A percentile compares a stretch with the other conserved stretches of the same genome.
phyloP scores from a whole-genome alignment of 2,888 invertebrate genomes.

The Yponomeuta plumbellus region DNA sequence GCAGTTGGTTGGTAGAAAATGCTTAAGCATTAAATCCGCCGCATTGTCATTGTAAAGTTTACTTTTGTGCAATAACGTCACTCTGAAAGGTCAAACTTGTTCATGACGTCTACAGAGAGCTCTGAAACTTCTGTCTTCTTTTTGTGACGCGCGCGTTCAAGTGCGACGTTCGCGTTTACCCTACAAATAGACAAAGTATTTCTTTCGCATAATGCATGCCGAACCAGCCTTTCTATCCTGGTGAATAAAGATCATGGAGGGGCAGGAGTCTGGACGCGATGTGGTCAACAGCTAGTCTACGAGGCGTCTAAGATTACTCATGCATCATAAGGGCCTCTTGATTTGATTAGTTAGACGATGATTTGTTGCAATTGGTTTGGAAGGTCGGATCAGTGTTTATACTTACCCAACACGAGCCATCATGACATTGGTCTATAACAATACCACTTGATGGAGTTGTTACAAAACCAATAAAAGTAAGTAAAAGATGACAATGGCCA shows the following conservation, averaged over 20 bases:
- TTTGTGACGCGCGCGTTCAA: not conserved
- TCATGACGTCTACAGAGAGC: too few relatives aligned
- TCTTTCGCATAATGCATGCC: not conserved
- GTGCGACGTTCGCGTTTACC: conserved; percentile 3
- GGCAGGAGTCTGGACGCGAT: not conserved
- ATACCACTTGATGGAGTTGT: too few relatives aligned
- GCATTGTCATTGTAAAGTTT: too few relatives aligned
- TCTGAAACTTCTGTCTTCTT: not conserved
- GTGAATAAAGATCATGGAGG: not conserved
- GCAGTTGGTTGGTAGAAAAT: too few relatives aligned
- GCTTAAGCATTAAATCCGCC: too few relatives aligned
- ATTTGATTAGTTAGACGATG: not conserved
- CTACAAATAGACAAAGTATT: not conserved
- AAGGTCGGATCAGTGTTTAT: not conserved
- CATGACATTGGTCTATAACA: too few relatives aligned
- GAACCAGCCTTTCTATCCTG: not conserved
- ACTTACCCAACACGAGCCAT: not conserved
- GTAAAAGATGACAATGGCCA: too few relatives aligned
- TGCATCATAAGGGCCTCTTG: not conserved
- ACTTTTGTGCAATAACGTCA: too few relatives aligned
- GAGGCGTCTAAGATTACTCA: not conserved
- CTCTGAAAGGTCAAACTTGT: too few relatives aligned
- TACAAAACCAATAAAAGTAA: too few relatives aligned
- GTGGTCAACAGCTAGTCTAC: not conserved
- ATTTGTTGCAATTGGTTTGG: not conserved